Evolutionary conservation across 2,113 vertebrate genomes (phyloP).

Genomic region (Circaetus cinerascens): DNA sequence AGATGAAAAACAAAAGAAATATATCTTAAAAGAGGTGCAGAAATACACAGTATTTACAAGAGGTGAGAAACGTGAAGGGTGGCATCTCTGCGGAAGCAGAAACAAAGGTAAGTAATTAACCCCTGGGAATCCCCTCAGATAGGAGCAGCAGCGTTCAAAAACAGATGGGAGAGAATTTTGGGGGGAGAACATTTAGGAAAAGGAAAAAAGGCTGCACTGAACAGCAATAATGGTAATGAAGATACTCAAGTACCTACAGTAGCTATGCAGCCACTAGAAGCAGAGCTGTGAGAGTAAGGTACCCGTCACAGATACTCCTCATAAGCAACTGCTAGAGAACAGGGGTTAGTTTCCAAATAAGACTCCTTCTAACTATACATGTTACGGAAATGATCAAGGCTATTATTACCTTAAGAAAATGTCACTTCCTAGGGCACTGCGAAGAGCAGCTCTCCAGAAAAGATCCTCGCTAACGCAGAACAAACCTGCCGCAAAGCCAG

Average conservation of each 20-base stretch:
- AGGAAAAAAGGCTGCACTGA: neutral
- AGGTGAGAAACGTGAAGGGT: neutral
- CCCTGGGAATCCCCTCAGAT: neutral
- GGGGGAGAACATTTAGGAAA: neutral
- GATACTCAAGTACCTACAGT: neutral
- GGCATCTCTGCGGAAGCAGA: neutral
- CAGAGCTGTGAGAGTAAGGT: neutral
- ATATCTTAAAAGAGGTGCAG: neutral
- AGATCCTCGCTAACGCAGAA: neutral
- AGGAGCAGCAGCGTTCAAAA: neutral
- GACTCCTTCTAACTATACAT: neutral
- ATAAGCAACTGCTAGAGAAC: neutral
- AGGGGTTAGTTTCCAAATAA: neutral
- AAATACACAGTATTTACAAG: neutral
- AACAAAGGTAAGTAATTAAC: neutral
- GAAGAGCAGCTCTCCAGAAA: neutral
- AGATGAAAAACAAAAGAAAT: neutral
- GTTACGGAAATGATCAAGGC: neutral
- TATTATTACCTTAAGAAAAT: neutral
- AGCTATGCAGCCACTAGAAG: neutral
- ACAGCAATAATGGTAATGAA: neutral
- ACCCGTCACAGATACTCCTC: neutral
- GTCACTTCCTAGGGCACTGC: accelerated
- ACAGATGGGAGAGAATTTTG: neutral
- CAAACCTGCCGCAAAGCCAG: accelerated